Conservation (phyloP, 2,888 invertebrate genomes). For the Nasonovia ribisnigri region DNA sequence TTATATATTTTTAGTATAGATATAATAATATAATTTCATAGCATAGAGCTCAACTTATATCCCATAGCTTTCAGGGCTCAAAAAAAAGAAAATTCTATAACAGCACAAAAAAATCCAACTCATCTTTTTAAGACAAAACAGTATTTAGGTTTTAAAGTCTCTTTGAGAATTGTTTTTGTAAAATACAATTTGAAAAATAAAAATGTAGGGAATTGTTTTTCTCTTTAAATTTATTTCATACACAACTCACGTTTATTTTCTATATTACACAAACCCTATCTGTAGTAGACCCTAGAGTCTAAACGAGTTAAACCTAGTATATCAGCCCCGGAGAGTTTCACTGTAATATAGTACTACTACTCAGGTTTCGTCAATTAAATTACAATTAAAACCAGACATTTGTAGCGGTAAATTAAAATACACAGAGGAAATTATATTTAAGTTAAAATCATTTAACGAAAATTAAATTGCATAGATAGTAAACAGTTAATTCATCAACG, state of each 20-base stretch:
- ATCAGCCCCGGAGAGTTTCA: background rate
- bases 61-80: background rate
- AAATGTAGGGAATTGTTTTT: slow-evolving; percentile 20
- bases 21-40: background rate
- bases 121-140: background rate
- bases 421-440: background rate
- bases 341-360: background rate
- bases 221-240: background rate
- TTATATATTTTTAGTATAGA: background rate
- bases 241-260: slow-evolving; percentile 35
- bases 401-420: background rate
- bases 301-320: slow-evolving; percentile 25
- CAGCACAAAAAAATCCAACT: background rate
- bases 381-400: slow-evolving; percentile 5
- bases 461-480: background rate
- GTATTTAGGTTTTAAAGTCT: slow-evolving; percentile 19
- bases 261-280: slow-evolving; percentile 1
- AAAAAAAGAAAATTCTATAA: background rate
- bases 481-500: background rate
- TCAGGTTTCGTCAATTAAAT: slow-evolving; percentile 35
- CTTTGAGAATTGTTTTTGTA: background rate
- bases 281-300: background rate
- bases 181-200: slow-evolving; percentile 34
- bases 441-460: background rate
- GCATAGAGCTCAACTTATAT: background rate